A percentile compares a stretch with the other conserved stretches of the same genome.
Evolutionary conservation across 1,140 invertebrate genomes (phyloP).

Genomic region (Drosophila albomicans): DNA sequence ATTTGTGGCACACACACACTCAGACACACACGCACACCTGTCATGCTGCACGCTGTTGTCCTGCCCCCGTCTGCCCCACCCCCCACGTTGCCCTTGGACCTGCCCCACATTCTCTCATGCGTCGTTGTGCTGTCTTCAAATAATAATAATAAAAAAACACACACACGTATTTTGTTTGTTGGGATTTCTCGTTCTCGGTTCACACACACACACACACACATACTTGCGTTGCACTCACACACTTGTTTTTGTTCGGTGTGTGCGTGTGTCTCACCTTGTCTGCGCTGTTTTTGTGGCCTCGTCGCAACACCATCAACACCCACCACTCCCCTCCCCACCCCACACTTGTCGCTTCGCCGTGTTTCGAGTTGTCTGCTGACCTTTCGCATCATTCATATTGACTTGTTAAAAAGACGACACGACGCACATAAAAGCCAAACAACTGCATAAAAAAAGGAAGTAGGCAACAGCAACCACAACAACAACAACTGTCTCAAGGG

Average conservation of each 20-base stretch:
- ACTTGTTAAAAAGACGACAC: slow-evolving; percentile 68
- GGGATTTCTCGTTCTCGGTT: slow-evolving; percentile 20
- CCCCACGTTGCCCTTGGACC: background rate
- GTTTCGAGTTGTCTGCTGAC: slow-evolving; percentile 67
- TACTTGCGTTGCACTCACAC: slow-evolving; percentile 15
- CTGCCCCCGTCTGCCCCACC: background rate
- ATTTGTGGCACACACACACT: slow-evolving; percentile 43
- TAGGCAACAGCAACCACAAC: slow-evolving; percentile 40
- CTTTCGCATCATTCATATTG: slow-evolving; percentile 77
- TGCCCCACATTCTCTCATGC: slow-evolving; percentile 24
- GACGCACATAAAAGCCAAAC: slow-evolving; percentile 49
- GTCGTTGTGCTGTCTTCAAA: slow-evolving; percentile 18
- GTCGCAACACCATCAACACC: slow-evolving; percentile 10
- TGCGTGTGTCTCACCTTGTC: slow-evolving; percentile 42
- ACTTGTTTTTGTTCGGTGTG: no score
- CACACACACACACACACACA: slow-evolving; percentile 12
- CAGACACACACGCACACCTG: slow-evolving; percentile 22
- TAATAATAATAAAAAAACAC: slow-evolving; percentile 5
- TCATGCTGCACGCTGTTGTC: slow-evolving; percentile 24
- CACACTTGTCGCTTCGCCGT: slow-evolving; percentile 47
- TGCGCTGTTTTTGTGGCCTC: slow-evolving; percentile 47
- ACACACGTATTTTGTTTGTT: slow-evolving; percentile 29
- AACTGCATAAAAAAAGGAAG: slow-evolving; percentile 55
- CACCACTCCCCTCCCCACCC: background rate
- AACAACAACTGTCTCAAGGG: slow-evolving; percentile 44